Evolutionary conservation across 1,140 invertebrate genomes (phyloP).

Genomic region (Patella vulgata): DNA sequence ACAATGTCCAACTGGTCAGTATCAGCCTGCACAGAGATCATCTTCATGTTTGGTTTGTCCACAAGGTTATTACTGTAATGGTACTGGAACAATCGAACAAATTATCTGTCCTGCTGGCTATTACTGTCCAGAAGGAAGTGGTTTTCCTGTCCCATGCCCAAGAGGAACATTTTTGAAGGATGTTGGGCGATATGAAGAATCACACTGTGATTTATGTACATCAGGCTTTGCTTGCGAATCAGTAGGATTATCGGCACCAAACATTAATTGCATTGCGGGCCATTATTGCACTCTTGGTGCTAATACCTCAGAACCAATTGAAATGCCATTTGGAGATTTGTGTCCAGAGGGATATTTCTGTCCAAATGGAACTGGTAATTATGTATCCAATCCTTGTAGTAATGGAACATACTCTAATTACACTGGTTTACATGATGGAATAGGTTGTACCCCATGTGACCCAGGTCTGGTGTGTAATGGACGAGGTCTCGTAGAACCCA

Average conservation of each 20-base stretch:
- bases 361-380: constrained; percentile 51
- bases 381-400: constrained; percentile 48
- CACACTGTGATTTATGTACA: constrained; percentile 55
- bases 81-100: constrained; percentile 46
- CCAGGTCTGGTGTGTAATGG: constrained; percentile 55
- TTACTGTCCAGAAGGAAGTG: constrained; percentile 58
- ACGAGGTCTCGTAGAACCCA: constrained; percentile 48
- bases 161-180: constrained; percentile 51
- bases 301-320: constrained; percentile 43
- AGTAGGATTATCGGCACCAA: constrained; percentile 40
- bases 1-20: constrained; percentile 55
- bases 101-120: constrained; percentile 56
- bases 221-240: constrained; percentile 57
- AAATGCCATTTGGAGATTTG: constrained; percentile 46
- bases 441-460: constrained; percentile 55
- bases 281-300: constrained; percentile 54
- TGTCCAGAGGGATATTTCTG: constrained; percentile 62
- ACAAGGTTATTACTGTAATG: constrained; percentile 61
- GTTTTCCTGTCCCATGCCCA: constrained; percentile 56
- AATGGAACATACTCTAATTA: constrained; percentile 60
- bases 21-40: constrained; percentile 47
- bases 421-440: constrained; percentile 32
- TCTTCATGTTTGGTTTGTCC: constrained; percentile 52
- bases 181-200: constrained; percentile 43
- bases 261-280: constrained; percentile 44